These are phyloP conservation scores for Leptatherina wallacei DNA, from an alignment of 2,797 vertebrate genomes.

Conservation along the genomic window DNA sequence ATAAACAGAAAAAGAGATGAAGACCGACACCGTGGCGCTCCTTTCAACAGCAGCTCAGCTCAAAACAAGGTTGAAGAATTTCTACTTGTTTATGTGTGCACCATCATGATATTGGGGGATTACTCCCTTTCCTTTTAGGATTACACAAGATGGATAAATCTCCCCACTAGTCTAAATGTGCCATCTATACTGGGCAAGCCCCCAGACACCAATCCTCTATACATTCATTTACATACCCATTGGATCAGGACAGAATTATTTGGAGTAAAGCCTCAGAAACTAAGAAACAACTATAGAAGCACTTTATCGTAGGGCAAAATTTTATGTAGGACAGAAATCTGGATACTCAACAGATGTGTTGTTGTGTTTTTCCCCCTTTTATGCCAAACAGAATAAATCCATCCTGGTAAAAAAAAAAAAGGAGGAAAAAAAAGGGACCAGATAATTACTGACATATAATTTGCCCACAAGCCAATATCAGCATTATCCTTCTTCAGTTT, in stretches of 20 bases:
- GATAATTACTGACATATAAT: constrained; percentile 35
- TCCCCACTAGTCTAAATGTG: constrained; percentile 61
- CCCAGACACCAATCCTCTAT: constrained; percentile 47
- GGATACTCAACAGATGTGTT: constrained; percentile 9
- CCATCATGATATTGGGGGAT: constrained; percentile 55
- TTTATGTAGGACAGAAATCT: constrained; percentile 32
- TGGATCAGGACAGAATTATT: constrained; percentile 55
- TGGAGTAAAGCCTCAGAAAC: constrained; percentile 44
- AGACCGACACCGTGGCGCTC: background rate
- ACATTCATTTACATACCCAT: constrained; percentile 42
- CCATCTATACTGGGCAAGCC: constrained; percentile 58
- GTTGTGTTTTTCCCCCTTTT: background rate
- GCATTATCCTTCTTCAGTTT: constrained; percentile 37
- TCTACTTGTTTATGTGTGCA: constrained; percentile 51
- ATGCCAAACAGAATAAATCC: constrained; percentile 18
- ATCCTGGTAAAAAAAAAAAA: constrained; percentile 24
- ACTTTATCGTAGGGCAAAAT: constrained; percentile 39
- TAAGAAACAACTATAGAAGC: constrained; percentile 51
- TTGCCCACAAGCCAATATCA: constrained; percentile 18
- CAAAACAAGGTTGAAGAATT: constrained; percentile 44
- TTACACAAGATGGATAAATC: constrained; percentile 66
- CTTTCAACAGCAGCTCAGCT: constrained; percentile 34
- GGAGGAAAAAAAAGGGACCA: background rate
- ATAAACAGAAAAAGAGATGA: constrained; percentile 33
- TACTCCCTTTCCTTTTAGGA: constrained; percentile 66